A percentile compares a stretch with the other conserved stretches of the same genome.
Evolutionary conservation across 2,113 vertebrate genomes (phyloP).

Genomic region (Spermophilus dauricus): DNA sequence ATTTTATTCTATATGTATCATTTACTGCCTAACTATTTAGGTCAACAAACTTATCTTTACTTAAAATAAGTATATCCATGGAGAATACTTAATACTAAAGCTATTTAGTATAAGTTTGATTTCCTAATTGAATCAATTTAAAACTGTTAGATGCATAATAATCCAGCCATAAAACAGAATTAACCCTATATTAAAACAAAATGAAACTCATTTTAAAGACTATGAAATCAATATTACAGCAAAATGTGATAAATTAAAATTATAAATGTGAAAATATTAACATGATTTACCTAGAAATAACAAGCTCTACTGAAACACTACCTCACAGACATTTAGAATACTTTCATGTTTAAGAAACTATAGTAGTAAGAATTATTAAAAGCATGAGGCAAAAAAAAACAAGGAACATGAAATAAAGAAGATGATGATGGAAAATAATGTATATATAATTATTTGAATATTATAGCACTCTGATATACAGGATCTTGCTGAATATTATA

Average conservation of each 20-base stretch:
- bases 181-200: background rate
- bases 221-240: background rate
- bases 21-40: constrained; percentile 32
- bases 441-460: background rate
- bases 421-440: background rate
- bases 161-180: constrained; percentile 1
- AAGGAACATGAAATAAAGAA: background rate
- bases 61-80: constrained; percentile 21
- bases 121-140: constrained; percentile 28
- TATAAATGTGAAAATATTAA: constrained; percentile 15
- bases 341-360: constrained; percentile 32
- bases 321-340: background rate
- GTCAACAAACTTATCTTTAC: constrained; percentile 37
- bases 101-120: background rate
- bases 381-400: constrained; percentile 25
- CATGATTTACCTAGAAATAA: constrained; percentile 26
- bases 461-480: background rate
- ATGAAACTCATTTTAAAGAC: constrained; percentile 1
- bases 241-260: constrained; percentile 13
- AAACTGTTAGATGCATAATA: constrained; percentile 20
- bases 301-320: background rate
- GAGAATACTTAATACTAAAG: constrained; percentile 39
- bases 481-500: background rate
- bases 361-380: background rate
- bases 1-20: constrained; percentile 11